Base-by-base conservation (phyloP, 35 echinoderm and acorn worm species). In the Eucidaris tribuloides region DNA sequence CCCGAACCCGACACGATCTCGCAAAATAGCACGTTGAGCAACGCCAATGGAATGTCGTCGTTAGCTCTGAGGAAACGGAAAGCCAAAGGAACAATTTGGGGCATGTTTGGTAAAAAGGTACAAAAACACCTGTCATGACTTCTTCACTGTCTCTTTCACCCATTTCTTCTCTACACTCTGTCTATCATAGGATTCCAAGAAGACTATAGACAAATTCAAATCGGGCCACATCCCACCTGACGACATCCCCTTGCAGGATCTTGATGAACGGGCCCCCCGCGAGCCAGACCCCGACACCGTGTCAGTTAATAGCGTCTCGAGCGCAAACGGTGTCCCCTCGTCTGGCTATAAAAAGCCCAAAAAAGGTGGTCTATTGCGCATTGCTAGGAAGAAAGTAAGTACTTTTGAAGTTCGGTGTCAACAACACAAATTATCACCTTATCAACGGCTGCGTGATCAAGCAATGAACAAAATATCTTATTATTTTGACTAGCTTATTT, bases 171-270 rank as follows among this genome's bases (percentile, higher is more conserved):
- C 48, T 52, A 52, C 38, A 19, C 33, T 40, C 41, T 7, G 2
- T 19, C 34, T 23, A 43, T 19, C 68, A 33, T 62, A 88, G 85
- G 85, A 88, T 62, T 81, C 85, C 28, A 79, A 80, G 44, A 88
- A 81, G 46, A 77, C 78, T 32, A 77, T 79, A 5, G 77, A 66
- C 49, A 88, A 79, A 61, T 79, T 55, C 77, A 88, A 88, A 42
- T 80, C 85, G 2, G 85, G 85, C 22, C 68, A 80, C 18, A 59
- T 81, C 13, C 85, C 85, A 2, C 85, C 85, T 27, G 85, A 81
- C 40, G 85, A 88, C 61, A 80, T 81, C 34, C 76, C 58, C 24
- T 80, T 88, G 85, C 25, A 80, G 77, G 85, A 88, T 80, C 55
- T 88, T 31, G 85, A 88, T 25, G 77, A 80, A 32, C 58, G 37